Conservation (phyloP, 2,888 invertebrate genomes). For the Agrotis ipsilon region DNA sequence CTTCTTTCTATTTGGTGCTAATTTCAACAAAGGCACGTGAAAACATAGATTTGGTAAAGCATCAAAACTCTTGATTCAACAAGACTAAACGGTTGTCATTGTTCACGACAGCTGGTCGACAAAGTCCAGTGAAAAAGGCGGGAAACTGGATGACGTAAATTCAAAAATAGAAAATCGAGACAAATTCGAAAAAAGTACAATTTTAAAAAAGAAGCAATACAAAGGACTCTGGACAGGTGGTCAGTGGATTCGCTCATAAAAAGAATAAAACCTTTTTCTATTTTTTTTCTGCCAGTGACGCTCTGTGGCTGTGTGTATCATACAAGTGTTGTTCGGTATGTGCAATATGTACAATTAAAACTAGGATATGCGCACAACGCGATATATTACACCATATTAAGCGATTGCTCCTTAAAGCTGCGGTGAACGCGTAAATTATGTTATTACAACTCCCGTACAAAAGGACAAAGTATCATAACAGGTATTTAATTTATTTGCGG, state of each 20-base stretch:
- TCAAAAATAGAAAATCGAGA: slow-evolving; percentile 1
- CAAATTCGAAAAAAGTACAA: neutral
- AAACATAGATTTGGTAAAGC: neutral
- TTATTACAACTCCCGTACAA: slow-evolving; percentile 49
- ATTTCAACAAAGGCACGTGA: neutral
- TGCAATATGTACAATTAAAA: slow-evolving; percentile 44
- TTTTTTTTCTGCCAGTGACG: neutral
- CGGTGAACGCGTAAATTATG: slow-evolving; percentile 51
- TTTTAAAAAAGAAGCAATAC: neutral
- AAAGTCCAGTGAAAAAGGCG: neutral
- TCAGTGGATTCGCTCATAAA: neutral
- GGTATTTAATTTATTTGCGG: slow-evolving; percentile 12
- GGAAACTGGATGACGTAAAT: neutral
- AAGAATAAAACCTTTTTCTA: neutral
- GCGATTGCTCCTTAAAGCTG: slow-evolving; percentile 31
- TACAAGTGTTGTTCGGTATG: slow-evolving; percentile 51
- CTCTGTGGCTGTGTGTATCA: slow-evolving; percentile 34
- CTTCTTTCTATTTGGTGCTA: neutral
- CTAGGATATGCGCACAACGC: slow-evolving; percentile 55
- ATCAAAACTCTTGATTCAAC: no score
- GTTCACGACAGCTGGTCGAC: neutral
- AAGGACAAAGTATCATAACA: slow-evolving; percentile 19
- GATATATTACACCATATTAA: slow-evolving; percentile 68
- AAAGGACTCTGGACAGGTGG: neutral
- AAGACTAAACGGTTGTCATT: neutral